Percentiles rank a stretch among this genome's conserved stretches.
Conservation (phyloP, 2,888 invertebrate species). For the Philereme vetulata region DNA sequence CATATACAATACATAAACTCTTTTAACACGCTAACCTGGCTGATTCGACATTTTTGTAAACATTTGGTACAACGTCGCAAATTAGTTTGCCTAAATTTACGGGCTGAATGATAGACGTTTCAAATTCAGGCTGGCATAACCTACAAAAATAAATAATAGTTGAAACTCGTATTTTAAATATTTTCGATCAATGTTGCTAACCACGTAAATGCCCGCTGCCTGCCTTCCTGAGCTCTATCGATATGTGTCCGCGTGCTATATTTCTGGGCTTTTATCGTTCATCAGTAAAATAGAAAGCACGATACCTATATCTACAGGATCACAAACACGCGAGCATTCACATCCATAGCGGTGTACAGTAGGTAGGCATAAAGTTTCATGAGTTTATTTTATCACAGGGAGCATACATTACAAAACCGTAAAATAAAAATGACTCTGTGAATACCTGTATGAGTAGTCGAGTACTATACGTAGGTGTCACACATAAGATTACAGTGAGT, state of each 20-base stretch:
- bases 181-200: slow-evolving; percentile 25
- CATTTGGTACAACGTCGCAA: slow-evolving; percentile 26
- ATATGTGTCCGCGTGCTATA: slow-evolving; percentile 19
- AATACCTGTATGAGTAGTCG: slow-evolving; percentile 10
- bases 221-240: slow-evolving; percentile 15
- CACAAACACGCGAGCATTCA: slow-evolving; percentile 22
- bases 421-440: slow-evolving; percentile 61
- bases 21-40: background rate
- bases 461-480: slow-evolving; percentile 17
- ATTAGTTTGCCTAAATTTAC: slow-evolving; percentile 23
- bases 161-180: slow-evolving; percentile 20
- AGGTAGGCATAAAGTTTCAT: slow-evolving; percentile 38
- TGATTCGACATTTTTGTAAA: slow-evolving; percentile 10
- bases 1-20: background rate
- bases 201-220: slow-evolving; percentile 17
- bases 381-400: slow-evolving; percentile 38
- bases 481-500: slow-evolving; percentile 25
- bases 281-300: slow-evolving; percentile 18
- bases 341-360: slow-evolving; percentile 23
- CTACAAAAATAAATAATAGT: slow-evolving; percentile 24
- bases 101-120: slow-evolving; percentile 25
- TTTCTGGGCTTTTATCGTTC: slow-evolving; percentile 17
- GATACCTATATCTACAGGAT: slow-evolving; percentile 5
- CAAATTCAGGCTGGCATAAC: slow-evolving; percentile 23
- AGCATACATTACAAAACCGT: slow-evolving; percentile 60